Evolutionary conservation across 1,140 invertebrate genomes (phyloP).

Genomic region (Monomorium pharaonis): DNA sequence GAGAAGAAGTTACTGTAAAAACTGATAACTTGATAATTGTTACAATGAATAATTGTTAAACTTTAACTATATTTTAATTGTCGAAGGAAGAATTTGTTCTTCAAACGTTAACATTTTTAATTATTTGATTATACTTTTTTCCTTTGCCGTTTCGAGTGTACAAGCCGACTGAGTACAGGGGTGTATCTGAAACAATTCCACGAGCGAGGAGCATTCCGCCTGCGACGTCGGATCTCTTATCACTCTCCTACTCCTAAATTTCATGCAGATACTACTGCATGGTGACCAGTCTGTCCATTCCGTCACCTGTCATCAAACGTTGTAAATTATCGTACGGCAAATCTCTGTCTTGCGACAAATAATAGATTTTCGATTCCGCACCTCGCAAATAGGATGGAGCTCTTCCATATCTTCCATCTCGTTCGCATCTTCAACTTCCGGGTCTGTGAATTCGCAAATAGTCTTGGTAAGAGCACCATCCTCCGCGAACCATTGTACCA

Average conservation of each 20-base stretch:
- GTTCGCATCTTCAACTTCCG: conserved; percentile 84
- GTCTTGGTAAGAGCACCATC: conserved; percentile 93
- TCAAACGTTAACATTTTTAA: neutral
- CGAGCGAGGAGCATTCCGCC: conserved; percentile 86
- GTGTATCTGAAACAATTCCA: conserved; percentile 88
- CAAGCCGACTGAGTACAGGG: conserved; percentile 88
- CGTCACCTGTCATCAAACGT: conserved; percentile 85
- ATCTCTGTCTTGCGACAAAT: neutral
- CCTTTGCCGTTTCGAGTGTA: conserved; percentile 89
- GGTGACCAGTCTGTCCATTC: conserved; percentile 91
- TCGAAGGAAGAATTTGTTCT: neutral
- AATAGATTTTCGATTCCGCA: conserved; percentile 53
- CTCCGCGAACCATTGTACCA: conserved; percentile 96
- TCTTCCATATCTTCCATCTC: conserved; percentile 84
- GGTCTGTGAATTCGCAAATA: conserved; percentile 91
- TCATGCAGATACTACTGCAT: conserved; percentile 89
- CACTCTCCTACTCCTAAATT: conserved; percentile 89
- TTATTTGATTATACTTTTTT: too few species aligned
- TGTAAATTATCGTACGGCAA: neutral
- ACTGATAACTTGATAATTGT: too few species aligned
- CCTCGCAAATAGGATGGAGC: conserved; percentile 86
- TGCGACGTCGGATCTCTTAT: conserved; percentile 87
- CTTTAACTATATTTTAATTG: too few species aligned
- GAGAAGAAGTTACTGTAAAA: too few species aligned
- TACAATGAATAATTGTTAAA: neutral